These are phyloP conservation scores for Elegia similella DNA, from an alignment of 2,888 invertebrate species.

Conservation along the genomic window DNA sequence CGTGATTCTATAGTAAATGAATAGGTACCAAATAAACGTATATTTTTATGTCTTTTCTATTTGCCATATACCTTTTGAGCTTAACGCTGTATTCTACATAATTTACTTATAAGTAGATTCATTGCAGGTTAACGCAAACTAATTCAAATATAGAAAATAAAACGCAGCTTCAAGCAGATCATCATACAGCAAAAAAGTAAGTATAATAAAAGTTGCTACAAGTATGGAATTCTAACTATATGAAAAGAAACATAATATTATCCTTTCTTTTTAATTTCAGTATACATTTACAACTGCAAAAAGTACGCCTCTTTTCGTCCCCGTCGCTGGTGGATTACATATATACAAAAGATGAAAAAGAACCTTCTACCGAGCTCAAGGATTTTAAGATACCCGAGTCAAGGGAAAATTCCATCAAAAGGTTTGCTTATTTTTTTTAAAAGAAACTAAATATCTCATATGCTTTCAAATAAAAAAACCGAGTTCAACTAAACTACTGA, in stretches of 20 bases:
- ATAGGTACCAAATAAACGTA: no score
- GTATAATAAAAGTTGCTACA: conserved; percentile 6
- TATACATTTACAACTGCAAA: conserved; percentile 38
- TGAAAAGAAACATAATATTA: background rate
- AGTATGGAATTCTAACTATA: background rate
- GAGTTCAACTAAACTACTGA: no score
- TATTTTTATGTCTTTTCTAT: background rate
- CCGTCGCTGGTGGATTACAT: conserved; percentile 36
- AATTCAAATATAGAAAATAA: conserved; percentile 48
- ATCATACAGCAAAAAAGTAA: conserved; percentile 40
- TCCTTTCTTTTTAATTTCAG: conserved; percentile 26
- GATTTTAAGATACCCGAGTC: conserved; percentile 42
- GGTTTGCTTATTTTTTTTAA: conserved; percentile 31
- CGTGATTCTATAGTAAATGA: no score
- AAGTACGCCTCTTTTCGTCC: conserved; percentile 42
- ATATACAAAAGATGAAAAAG: conserved; percentile 36
- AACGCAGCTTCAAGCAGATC: conserved; percentile 41
- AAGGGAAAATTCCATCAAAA: conserved; percentile 31
- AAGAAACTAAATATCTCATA: no score
- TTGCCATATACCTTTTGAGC: background rate
- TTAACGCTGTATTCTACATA: background rate
- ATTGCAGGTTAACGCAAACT: conserved; percentile 39
- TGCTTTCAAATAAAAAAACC: no score
- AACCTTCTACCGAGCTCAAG: conserved; percentile 48
- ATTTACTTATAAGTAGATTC: background rate